Evolutionary conservation across 2,797 vertebrate genomes (phyloP), one percentile per base, ranked within the genome.

Genomic region (Acropternis orthonyx): DNA sequence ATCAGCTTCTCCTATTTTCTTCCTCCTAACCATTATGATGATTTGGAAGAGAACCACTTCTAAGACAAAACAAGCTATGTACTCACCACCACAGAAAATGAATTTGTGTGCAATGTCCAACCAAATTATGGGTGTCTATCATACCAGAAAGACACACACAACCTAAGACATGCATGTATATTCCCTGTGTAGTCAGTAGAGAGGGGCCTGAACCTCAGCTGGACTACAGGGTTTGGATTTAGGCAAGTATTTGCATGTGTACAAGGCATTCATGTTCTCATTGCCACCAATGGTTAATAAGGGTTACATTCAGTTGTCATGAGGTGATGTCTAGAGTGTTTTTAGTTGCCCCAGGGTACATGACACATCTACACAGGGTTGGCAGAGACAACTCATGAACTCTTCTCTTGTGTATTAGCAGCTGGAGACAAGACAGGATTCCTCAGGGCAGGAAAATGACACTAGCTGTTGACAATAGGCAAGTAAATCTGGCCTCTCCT

Each of bases 1-100:
- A 85, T 86, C 19, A 74, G 39, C 75, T 95, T 86, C 89, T 93
- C 75, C 23, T 65, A 44, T 82, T 95, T 91, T 46, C 8, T 78
- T 84, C 54, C 39, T 88, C 84, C 61, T 36, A 62, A 28, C 16
- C 15, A 76, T 87, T 87, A 71, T 75, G 37, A 48, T 61, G 37
- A 6, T 32, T 68, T 82, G 28, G 55, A 93, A 71, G 13, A 76
- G 7, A 93, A 65, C 8, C 12, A 8, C 32, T 89, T 82, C 52
- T 56, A 67, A 80, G 41, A 54, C 15, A 66, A 84, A 84, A 87
- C 15, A 92, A 74, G 3, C 37, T 68, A 19, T n/a, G 4, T 58
- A 61, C 10, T 80, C 46, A 82, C 8, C 11, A 65, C 7, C 1
- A 5, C 2, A 51, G 17, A 85, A 77, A 58, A 18, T 16, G 49